Evolutionary conservation across 2,797 vertebrate genomes (phyloP), one percentile per base, ranked within the genome.

Genomic region (Hoplostethus atlanticus): DNA sequence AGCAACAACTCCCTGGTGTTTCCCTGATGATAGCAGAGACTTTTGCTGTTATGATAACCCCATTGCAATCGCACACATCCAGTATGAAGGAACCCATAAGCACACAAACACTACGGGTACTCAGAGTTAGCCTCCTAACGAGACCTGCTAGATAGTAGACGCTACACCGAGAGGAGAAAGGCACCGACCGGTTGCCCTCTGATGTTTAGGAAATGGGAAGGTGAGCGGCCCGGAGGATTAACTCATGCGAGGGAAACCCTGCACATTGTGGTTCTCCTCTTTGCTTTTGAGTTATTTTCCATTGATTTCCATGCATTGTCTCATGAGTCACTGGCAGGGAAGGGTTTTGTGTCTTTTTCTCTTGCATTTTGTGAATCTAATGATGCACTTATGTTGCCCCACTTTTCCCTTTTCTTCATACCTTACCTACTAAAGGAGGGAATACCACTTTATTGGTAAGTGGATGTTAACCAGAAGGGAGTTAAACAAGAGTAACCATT

Each of bases 391-490:
- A 99, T 98, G 97, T 98, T 99, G 96, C 98, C 97, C 97, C 97
- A 95, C 98, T 99, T 99, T 98, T 98, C 97, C 97, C 98, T 98
- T 99, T 96, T 99, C 97, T 99, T 99, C 97, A 99, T 97, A 99
- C 96, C 98, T 99, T 98, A 99, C 98, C 98, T 99, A 99, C 98
- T 99, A 99, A 99, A 99, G 98, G 98, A 99, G 97, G 98, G 98
- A 99, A 98, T 98, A 93, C 97, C 97, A 99, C 97, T 99, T 99
- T 98, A 96, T 99, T 99, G 98, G 98, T 99, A 99, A 99, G 98
- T 99, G 98, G 97, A 99, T 97, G 97, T 98, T 98, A 98, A 98
- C 97, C 97, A 98, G 97, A 98, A 98, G 97, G 98, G 97, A 97
- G 96, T 97, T 97, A 97, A 96, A 94, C 92, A 94, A 91, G 93